Conservation (phyloP, 2,113 vertebrate genomes). For the Phalacrocorax aristotelis region DNA sequence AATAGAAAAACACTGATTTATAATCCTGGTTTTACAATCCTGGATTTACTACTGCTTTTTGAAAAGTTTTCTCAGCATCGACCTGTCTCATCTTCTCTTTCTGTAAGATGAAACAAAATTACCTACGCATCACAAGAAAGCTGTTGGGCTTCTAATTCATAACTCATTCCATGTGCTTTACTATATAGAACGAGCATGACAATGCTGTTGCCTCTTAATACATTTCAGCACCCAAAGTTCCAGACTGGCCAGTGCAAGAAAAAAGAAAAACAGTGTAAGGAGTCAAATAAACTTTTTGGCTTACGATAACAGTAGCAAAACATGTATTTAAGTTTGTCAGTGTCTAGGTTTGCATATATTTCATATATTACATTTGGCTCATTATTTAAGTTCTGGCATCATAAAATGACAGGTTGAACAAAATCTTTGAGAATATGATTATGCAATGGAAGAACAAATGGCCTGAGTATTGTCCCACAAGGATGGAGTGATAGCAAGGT, state of each 20-base stretch:
- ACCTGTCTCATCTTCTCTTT: not conserved
- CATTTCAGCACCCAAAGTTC: not conserved
- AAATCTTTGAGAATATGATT: not conserved
- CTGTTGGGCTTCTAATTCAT: not conserved
- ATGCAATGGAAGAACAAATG: not conserved
- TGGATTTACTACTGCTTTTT: not conserved
- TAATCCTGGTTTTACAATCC: not conserved
- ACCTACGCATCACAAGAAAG: not conserved
- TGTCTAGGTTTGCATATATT: not conserved
- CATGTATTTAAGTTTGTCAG: not conserved
- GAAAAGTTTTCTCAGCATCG: not conserved
- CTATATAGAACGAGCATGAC: not conserved
- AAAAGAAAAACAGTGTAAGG: not conserved
- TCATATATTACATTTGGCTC: not conserved
- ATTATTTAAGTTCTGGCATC: not conserved
- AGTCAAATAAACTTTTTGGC: not conserved
- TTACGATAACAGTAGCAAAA: not conserved
- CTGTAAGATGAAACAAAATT: not conserved
- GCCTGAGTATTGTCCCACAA: not conserved
- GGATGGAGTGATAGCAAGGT: not conserved
- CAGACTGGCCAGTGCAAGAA: not conserved
- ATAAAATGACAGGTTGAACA: not conserved
- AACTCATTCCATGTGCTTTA: not conserved
- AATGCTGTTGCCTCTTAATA: not conserved
- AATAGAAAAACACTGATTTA: not conserved